Conservation (phyloP, 2,888 invertebrate genomes). For the Desoria tigrina region DNA sequence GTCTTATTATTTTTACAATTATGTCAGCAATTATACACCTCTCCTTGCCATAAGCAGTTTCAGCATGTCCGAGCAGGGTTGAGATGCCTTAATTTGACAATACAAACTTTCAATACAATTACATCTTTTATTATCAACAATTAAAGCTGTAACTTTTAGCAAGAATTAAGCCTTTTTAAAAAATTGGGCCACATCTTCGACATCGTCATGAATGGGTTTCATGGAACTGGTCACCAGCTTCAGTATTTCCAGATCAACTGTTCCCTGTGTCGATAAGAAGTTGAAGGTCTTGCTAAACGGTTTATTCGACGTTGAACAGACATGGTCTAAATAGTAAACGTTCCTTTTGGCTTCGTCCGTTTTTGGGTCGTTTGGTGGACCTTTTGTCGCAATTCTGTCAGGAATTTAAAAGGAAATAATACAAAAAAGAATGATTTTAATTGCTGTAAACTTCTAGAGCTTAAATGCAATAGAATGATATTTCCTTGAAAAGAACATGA, state of each 20-base stretch:
- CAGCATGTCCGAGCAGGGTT: conserved; percentile 74
- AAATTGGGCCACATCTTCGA: conserved; percentile 33
- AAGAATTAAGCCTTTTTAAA: conserved; percentile 34
- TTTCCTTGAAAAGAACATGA: too few relatives aligned
- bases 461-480: too few relatives aligned
- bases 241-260: conserved; percentile 30
- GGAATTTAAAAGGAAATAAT: too few relatives aligned
- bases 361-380: conserved; percentile 11
- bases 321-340: conserved; percentile 45
- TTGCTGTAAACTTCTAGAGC: too few relatives aligned
- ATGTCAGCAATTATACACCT: conserved; percentile 62
- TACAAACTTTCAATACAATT: too few relatives aligned
- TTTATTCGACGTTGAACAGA: conserved; percentile 38
- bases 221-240: conserved; percentile 17
- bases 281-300: conserved; percentile 46
- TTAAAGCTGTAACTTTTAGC: too few relatives aligned
- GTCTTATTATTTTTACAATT: too few relatives aligned
- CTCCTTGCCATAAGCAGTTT: conserved; percentile 68
- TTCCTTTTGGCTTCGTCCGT: conserved; percentile 28
- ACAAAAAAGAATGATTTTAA: too few relatives aligned
- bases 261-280: conserved; percentile 33
- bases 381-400: too few relatives aligned
- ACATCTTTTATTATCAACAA: too few relatives aligned
- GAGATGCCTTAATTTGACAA: conserved; percentile 66
- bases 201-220: conserved; percentile 22